Evolutionary conservation across 2,113 vertebrate genomes (phyloP).

Genomic region (Mesocricetus auratus): DNA sequence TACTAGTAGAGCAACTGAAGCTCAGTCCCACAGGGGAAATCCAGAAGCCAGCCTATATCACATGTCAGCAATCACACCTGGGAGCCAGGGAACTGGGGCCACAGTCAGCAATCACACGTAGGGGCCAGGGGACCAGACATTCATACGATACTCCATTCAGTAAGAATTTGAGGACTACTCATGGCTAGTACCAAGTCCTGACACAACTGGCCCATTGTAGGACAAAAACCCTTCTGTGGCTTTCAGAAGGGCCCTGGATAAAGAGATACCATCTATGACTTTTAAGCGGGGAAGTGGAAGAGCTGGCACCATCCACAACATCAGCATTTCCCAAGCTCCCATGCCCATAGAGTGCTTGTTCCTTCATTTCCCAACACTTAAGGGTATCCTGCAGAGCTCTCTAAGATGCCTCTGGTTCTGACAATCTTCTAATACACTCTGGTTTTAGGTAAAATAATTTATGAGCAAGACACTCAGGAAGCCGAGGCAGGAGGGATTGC

Average conservation of each 20-base stretch:
- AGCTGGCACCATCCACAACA: background rate
- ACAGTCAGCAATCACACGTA: background rate
- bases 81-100: no score
- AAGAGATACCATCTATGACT: background rate
- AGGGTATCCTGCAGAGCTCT: background rate
- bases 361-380: background rate
- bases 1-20: background rate
- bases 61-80: background rate
- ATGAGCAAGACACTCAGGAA: background rate
- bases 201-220: background rate
- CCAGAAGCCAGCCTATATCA: background rate
- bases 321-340: background rate
- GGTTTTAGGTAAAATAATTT: slow-evolving; percentile 29
- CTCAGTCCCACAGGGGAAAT: background rate
- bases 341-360: background rate
- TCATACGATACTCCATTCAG: background rate
- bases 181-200: background rate
- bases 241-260: background rate
- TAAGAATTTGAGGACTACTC: background rate
- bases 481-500: background rate
- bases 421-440: background rate
- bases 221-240: background rate
- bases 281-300: background rate
- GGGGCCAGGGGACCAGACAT: background rate
- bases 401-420: background rate